phyloP scores from a whole-genome alignment of 2,888 invertebrate species.

The Syrista parreyssii region DNA sequence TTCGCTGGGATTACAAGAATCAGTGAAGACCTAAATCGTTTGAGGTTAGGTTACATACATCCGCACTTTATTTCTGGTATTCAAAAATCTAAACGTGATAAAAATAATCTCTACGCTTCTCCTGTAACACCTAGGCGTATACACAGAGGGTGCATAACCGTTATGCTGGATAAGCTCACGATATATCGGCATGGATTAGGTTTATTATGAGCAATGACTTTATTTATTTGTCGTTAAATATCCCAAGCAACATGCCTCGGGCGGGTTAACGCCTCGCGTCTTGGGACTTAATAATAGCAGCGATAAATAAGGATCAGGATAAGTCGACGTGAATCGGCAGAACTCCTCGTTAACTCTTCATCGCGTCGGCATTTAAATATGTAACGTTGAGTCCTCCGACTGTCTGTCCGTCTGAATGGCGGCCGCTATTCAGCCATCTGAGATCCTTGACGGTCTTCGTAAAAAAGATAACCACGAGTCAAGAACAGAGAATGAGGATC shows the following conservation, averaged over 20 bases:
- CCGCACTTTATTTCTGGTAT: background rate
- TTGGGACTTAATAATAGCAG: background rate
- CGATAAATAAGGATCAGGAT: slow-evolving; percentile 15
- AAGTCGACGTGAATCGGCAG: slow-evolving; percentile 12
- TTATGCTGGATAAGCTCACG: background rate
- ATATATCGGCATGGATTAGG: background rate
- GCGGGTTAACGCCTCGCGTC: background rate
- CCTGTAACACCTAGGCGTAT: no score
- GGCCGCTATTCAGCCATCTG: background rate
- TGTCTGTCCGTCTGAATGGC: background rate
- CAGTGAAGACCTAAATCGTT: background rate
- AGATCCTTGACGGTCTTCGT: background rate
- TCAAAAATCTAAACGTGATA: background rate
- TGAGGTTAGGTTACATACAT: background rate
- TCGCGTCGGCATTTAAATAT: slow-evolving; percentile 5
- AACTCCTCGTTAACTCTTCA: slow-evolving; percentile 15
- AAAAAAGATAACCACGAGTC: background rate
- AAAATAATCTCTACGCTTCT: background rate
- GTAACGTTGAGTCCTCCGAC: background rate
- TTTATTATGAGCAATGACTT: background rate
- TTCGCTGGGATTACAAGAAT: background rate
- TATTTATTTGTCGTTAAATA: background rate
- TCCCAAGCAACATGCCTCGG: background rate
- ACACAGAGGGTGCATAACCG: background rate
- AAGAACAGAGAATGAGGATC: background rate